These are phyloP conservation scores for Phoxinus dragarum DNA, from an alignment of 2,797 vertebrate species.

Conservation along the genomic window DNA sequence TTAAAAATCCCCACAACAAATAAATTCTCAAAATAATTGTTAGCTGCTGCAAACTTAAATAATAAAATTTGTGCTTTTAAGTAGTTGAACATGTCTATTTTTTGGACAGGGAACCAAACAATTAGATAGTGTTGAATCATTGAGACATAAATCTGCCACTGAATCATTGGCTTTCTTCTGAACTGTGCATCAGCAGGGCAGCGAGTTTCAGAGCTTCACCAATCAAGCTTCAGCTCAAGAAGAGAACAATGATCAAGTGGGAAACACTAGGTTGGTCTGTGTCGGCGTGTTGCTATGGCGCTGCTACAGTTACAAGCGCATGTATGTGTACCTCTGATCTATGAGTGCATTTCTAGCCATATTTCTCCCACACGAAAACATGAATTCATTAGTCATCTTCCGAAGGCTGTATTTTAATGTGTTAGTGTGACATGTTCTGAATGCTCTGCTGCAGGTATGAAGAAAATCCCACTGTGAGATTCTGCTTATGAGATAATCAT, in stretches of 20 bases:
- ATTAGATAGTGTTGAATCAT: neutral
- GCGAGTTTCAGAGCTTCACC: neutral
- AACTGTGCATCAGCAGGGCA: neutral
- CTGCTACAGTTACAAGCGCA: conserved; percentile 12
- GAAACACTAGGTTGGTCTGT: conserved; percentile 15
- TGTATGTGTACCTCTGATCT: conserved; percentile 28
- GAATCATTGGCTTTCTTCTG: neutral
- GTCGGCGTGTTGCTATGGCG: conserved; percentile 43
- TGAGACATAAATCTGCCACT: neutral
- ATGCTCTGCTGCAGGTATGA: neutral
- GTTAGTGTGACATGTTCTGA: conserved; percentile 28
- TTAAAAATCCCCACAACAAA: neutral
- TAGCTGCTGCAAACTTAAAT: neutral
- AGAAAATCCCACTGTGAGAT: conserved; percentile 20
- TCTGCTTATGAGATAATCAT: neutral
- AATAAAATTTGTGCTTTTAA: neutral
- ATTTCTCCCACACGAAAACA: conserved; percentile 36
- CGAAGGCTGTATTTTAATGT: conserved; percentile 22
- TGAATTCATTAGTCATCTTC: conserved; percentile 41
- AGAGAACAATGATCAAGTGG: conserved; percentile 31
- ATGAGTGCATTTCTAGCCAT: conserved; percentile 27
- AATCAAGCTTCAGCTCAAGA: conserved; percentile 36
- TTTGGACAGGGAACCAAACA: neutral
- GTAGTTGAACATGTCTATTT: neutral
- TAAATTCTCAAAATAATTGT: neutral